Base-by-base conservation (phyloP, 2,113 vertebrate species). In the Eptesicus fuscus region DNA sequence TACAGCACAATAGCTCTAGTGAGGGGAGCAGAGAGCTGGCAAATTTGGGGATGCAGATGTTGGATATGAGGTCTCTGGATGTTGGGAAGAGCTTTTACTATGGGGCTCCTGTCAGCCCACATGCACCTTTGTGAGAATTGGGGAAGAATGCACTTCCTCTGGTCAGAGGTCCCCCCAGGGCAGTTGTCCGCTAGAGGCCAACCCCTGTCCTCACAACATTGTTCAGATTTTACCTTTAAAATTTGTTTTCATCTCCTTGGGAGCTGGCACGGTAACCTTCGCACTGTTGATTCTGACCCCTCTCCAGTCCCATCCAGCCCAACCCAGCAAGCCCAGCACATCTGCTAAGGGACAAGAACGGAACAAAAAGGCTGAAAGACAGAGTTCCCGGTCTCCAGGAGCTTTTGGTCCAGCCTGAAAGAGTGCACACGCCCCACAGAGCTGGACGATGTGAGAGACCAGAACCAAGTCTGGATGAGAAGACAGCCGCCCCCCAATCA, bases 181-280 rank as follows among this genome's bases (percentile, higher is more conserved):
- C 0, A 5, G 17, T 4, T 28, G 22, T 53, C 12, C 1, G 32
- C 14, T 23, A 8, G 49, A 80, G 65, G 4, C 37, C 56, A 28
- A 9, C 8, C 23, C 0, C 9, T 47, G 47, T 63, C 37, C 30
- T 67, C 17, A n/a, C 12, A 18, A 2, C 9, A 2, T 17, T 17
- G 12, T 32, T 35, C 23, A 6, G 9, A 28, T 76, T 42, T 74
- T 30, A 40, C 0, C 0, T 37, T 70, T 49, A 63, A 56, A 23
- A 35, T 79, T 42, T 65, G 9, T 59, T 47, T 59, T 37, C 83
- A 83, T 79, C 28, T 13, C 30, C 10, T 42, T 20, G 16, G 67
- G 76, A 42, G 80, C 18, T 22, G 16, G 20, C 47, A 67, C 56
- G 22, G 63, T 73, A 59, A 77, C 44, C 23, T 92, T 94, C 37